Percentiles rank a stretch among this genome's conserved stretches.
Evolutionary conservation across 2,888 invertebrate species (phyloP).

Genomic region (Caenorhabditis angaria): DNA sequence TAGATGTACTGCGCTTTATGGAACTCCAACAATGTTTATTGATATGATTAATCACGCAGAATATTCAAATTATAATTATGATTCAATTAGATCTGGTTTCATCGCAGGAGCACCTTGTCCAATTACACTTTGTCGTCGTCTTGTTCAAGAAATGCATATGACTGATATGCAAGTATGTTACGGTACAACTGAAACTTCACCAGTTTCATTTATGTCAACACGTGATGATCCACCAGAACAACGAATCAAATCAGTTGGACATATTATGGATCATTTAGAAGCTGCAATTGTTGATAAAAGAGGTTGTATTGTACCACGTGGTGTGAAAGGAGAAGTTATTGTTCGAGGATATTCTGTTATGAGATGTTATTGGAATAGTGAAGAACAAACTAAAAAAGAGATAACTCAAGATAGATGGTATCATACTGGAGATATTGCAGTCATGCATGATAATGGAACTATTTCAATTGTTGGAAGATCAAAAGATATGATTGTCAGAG

Average conservation of each 20-base stretch:
- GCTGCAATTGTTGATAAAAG: slow-evolving; percentile 65
- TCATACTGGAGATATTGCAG: slow-evolving; percentile 79
- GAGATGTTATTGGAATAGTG: slow-evolving; percentile 83
- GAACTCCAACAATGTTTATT: slow-evolving; percentile 76
- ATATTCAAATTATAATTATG: slow-evolving; percentile 72
- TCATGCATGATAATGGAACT: slow-evolving; percentile 75
- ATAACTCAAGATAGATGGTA: slow-evolving; percentile 82
- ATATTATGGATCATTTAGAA: slow-evolving; percentile 76
- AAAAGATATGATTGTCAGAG: slow-evolving; percentile 73
- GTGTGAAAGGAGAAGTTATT: slow-evolving; percentile 67
- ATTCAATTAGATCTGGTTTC: slow-evolving; percentile 73
- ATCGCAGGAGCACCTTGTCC: slow-evolving; percentile 83
- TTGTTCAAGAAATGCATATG: slow-evolving; percentile 74
- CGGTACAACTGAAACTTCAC: slow-evolving; percentile 78
- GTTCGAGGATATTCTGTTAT: slow-evolving; percentile 80
- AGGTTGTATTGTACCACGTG: slow-evolving; percentile 61
- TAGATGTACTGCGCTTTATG: slow-evolving; percentile 74
- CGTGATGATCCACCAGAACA: slow-evolving; percentile 75
- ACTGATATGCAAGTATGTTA: slow-evolving; percentile 74
- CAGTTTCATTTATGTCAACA: slow-evolving; percentile 76
- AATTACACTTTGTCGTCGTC: slow-evolving; percentile 74
- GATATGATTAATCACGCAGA: slow-evolving; percentile 74
- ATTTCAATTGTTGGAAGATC: slow-evolving; percentile 75
- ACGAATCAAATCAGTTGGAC: slow-evolving; percentile 76
- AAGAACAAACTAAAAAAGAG: slow-evolving; percentile 80